These are phyloP conservation scores for Tachypleus tridentatus DNA, from an alignment of 1,140 invertebrate species.

Conservation along the genomic window DNA sequence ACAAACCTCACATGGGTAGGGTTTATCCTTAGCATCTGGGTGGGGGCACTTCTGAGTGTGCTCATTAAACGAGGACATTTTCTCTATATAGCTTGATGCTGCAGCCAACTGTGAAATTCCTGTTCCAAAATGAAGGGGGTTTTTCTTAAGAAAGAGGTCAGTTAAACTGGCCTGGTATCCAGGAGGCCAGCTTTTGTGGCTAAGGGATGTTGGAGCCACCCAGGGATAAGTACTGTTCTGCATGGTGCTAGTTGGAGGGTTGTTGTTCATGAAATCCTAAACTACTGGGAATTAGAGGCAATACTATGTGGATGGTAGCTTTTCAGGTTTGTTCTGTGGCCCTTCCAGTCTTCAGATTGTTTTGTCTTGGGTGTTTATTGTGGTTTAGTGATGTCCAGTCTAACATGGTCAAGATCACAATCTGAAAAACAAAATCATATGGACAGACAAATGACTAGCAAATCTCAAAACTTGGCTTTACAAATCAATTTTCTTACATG, in stretches of 20 bases:
- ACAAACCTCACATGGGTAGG: slow-evolving; percentile 24
- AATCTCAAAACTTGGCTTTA: too few species aligned
- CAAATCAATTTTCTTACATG: too few species aligned
- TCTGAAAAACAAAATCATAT: slow-evolving; percentile 34
- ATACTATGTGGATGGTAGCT: too few species aligned
- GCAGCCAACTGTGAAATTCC: slow-evolving; percentile 22
- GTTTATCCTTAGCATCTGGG: slow-evolving; percentile 22
- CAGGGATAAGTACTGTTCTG: slow-evolving; percentile 24
- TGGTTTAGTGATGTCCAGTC: too few species aligned
- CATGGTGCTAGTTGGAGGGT: slow-evolving; percentile 7
- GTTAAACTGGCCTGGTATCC: slow-evolving; percentile 24
- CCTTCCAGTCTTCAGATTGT: too few species aligned
- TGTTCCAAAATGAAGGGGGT: slow-evolving; percentile 20
- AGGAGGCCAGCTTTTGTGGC: slow-evolving; percentile 21
- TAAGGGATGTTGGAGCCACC: slow-evolving; percentile 18
- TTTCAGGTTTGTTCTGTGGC: too few species aligned
- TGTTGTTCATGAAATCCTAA: too few species aligned
- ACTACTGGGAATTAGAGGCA: too few species aligned
- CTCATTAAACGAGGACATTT: slow-evolving; percentile 21
- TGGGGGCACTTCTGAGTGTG: slow-evolving; percentile 22
- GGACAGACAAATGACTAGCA: too few species aligned
- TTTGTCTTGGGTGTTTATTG: too few species aligned
- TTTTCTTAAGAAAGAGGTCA: slow-evolving; percentile 24
- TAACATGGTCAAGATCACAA: too few species aligned
- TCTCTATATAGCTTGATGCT: slow-evolving; percentile 24